Percentiles rank a stretch among this genome's conserved stretches.
These are phyloP conservation scores for Butastur rufipennis DNA, from an alignment of 2,113 vertebrate genomes.

Conservation along the genomic window DNA sequence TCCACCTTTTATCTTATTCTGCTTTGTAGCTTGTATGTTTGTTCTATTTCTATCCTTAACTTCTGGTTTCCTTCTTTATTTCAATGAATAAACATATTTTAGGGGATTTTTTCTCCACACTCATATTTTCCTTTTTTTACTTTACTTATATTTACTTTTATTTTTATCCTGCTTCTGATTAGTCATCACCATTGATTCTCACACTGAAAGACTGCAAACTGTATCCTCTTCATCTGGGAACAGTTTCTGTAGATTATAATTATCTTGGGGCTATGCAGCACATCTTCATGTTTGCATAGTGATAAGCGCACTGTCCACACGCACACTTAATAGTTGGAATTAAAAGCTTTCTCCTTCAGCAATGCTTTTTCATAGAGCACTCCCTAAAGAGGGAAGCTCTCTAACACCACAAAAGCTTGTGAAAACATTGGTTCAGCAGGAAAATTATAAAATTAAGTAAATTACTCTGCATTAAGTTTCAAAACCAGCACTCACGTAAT, in stretches of 20 bases:
- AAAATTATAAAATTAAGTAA: not conserved
- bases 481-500: not conserved
- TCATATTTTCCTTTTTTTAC: conserved; percentile 24
- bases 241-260: conserved; percentile 62
- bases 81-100: conserved; percentile 52
- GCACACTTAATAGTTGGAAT: conserved; percentile 37
- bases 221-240: conserved; percentile 63
- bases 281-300: conserved; percentile 57
- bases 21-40: conserved; percentile 50
- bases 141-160: conserved; percentile 68
- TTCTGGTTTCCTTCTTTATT: conserved; percentile 52
- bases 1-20: conserved; percentile 47
- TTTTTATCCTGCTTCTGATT: conserved; percentile 65
- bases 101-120: not conserved
- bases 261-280: conserved; percentile 52
- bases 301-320: conserved; percentile 26
- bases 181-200: conserved; percentile 65
- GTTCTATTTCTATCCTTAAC: conserved; percentile 55
- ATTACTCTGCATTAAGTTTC: not conserved
- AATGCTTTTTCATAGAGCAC: not conserved
- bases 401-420: conserved; percentile 8
- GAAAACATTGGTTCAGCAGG: not conserved
- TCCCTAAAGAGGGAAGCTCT: conserved; percentile 11
- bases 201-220: conserved; percentile 54
- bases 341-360: conserved; percentile 41